Evolutionary conservation across 1,140 invertebrate genomes (phyloP), one percentile per base, ranked within the genome.

Genomic region (Drosophila kanapiae): DNA sequence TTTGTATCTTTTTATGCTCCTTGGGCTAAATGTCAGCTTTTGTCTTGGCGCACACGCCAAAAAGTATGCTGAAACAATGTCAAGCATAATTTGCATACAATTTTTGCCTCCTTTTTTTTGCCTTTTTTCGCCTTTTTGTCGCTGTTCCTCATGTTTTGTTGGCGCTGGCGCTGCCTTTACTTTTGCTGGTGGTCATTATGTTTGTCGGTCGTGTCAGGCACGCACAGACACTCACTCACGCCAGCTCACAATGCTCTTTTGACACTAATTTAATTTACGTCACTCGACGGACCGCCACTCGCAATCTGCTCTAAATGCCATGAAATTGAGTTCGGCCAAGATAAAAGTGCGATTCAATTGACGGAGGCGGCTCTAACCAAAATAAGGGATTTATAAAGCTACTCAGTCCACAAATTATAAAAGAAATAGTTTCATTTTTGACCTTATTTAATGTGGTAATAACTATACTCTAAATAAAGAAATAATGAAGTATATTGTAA

Each of bases 81-180:
- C 85, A 88, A 88, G 85, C 85, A 88, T 88, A 88, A 88, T 88
- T 88, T 88, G 85, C 86, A 88, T 87, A 87, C 80, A 88, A 90
- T 87, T 87, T 87, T 75, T 80, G 84, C 80, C 69, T 68, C 60
- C 27, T 61, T 38, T 75, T 60, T 49, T 75, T 60, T 49, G 57
- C 51, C 49, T 49, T 63, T 61, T 61, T 38, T 16, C 13, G 31
- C 29, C 13, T 35, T 33, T 59, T 18, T 13, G 58, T 35, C 35
- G 60, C 40, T 42, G 43, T 35, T 40, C 31, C 40, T 35, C 23
- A 45, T 53, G 57, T 78, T 80, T 29, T 47, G 45, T 42, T 78
- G 78, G 60, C 77, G 62, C 57, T 63, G 71, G 27, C 31, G 1
- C 58, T 62, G 75, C 37, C 70, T 38, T 56, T 56, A 38, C 35